Evolutionary conservation across 2,797 vertebrate species (phyloP).

Genomic region (Acanthurus leucopareius): DNA sequence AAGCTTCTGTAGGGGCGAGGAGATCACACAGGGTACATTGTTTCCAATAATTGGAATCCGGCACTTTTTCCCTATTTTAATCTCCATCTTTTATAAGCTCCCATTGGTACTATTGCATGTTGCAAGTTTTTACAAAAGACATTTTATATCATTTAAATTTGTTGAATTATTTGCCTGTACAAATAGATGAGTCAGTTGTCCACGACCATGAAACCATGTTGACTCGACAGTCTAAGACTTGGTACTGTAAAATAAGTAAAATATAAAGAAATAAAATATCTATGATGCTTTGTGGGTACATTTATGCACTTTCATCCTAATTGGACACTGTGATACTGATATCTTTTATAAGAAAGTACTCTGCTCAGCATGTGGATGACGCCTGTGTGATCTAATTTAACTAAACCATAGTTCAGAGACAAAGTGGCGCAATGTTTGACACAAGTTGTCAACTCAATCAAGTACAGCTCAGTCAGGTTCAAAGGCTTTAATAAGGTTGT

Average conservation of each 20-base stretch:
- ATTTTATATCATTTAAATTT: background rate
- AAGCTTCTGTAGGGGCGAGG: background rate
- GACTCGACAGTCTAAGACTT: background rate
- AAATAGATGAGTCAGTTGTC: background rate
- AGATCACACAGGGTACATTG: background rate
- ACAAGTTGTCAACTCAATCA: background rate
- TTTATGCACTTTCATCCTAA: background rate
- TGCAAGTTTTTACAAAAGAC: too few relatives aligned
- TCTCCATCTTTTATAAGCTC: too few relatives aligned
- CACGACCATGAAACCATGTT: background rate
- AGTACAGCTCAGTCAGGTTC: background rate
- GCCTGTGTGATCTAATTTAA: background rate
- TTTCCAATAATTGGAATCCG: too few relatives aligned
- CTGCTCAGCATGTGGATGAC: too few relatives aligned
- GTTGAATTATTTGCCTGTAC: background rate
- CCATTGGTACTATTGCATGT: too few relatives aligned
- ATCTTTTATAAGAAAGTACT: background rate
- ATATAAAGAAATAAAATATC: background rate
- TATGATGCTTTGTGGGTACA: too few relatives aligned
- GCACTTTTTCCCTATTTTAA: too few relatives aligned
- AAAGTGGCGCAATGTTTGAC: background rate
- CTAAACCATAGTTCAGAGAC: background rate
- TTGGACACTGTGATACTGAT: background rate
- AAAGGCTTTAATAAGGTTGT: conserved; percentile 11
- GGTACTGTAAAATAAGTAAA: background rate